Evolutionary conservation across 2,113 vertebrate genomes (phyloP).

Genomic region (Coreoperca whiteheadi): DNA sequence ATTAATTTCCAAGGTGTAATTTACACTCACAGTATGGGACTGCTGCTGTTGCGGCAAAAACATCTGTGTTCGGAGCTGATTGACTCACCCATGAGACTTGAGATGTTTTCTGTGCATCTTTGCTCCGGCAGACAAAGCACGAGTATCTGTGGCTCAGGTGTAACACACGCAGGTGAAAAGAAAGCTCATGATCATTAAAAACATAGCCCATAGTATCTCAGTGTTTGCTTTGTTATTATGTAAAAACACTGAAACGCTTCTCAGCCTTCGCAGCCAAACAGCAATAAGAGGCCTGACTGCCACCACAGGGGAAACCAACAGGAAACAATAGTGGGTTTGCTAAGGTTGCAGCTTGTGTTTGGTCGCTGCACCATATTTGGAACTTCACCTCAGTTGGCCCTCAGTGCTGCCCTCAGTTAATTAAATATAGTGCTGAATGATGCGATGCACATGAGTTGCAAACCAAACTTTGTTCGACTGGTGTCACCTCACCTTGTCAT

Average conservation of each 20-base stretch:
- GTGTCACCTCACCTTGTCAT: not conserved
- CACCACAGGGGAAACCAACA: not conserved
- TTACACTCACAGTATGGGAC: constrained; percentile 79
- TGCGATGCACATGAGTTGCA: not conserved
- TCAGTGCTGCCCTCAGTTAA: not conserved
- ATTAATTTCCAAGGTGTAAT: constrained; percentile 73
- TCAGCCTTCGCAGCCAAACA: not conserved
- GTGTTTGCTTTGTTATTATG: constrained; percentile 22
- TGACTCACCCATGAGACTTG: constrained; percentile 79
- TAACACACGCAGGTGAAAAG: constrained; percentile 59
- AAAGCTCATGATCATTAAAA: constrained; percentile 49
- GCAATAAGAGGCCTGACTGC: not conserved
- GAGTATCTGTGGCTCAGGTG: constrained; percentile 64
- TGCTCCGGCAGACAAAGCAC: constrained; percentile 56
- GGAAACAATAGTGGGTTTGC: constrained; percentile 54
- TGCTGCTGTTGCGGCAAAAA: constrained; percentile 75
- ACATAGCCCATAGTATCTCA: constrained; percentile 17
- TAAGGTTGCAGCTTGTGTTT: constrained; percentile 4
- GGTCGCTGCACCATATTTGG: not conserved
- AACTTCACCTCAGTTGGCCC: not conserved
- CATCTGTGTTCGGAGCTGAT: constrained; percentile 80
- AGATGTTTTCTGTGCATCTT: constrained; percentile 61
- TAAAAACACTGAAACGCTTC: constrained; percentile 26
- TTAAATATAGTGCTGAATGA: constrained; percentile 5
- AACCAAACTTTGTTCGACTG: not conserved